These are phyloP conservation scores for Peromyscus nudipes DNA, from an alignment of 2,797 vertebrate species.

Conservation along the genomic window DNA sequence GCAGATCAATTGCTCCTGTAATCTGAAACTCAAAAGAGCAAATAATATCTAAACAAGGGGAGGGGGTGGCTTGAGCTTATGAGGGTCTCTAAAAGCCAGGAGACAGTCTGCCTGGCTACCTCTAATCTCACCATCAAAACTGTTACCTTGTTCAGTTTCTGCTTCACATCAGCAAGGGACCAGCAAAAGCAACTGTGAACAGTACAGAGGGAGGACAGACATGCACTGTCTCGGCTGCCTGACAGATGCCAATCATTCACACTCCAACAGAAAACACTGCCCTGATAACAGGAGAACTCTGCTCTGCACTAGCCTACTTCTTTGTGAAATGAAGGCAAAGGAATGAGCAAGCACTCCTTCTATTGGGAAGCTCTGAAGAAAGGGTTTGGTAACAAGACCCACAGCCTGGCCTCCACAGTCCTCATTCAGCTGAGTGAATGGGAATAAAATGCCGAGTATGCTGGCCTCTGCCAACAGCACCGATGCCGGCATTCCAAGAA, in stretches of 20 bases:
- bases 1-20: slow-evolving; percentile 98
- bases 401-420: neutral
- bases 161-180: slow-evolving; percentile 89
- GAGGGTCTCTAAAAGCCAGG: slow-evolving; percentile 87
- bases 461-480: neutral
- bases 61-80: slow-evolving; percentile 89
- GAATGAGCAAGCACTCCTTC: neutral
- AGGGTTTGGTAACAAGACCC: slow-evolving; percentile 20
- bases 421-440: neutral
- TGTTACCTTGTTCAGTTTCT: slow-evolving; percentile 93
- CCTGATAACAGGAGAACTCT: neutral
- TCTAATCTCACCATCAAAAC: slow-evolving; percentile 96
- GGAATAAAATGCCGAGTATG: neutral
- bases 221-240: neutral
- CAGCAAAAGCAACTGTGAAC: slow-evolving; percentile 62
- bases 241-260: slow-evolving; percentile 32
- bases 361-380: neutral
- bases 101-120: slow-evolving; percentile 99
- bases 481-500: neutral
- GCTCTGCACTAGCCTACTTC: neutral
- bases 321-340: slow-evolving; percentile 51
- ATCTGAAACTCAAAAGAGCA: slow-evolving; percentile 96
- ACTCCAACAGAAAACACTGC: neutral
- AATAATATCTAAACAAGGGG: slow-evolving; percentile 95
- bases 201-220: slow-evolving; percentile 19